These are phyloP conservation scores for Magallana ariakensis DNA, from an alignment of 1,140 invertebrate genomes.

Conservation along the genomic window DNA sequence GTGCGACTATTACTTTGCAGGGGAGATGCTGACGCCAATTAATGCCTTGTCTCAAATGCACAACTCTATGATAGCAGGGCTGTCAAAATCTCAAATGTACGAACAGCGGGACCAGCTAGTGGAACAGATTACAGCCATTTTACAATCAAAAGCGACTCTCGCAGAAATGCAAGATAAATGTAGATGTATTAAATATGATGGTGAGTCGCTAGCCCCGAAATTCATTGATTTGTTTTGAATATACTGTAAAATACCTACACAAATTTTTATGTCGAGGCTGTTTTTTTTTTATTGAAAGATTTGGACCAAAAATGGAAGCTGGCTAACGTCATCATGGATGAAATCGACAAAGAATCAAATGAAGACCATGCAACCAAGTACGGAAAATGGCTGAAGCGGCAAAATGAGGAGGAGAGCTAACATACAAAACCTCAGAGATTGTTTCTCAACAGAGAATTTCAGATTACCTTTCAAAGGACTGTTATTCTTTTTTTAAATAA, in stretches of 20 bases:
- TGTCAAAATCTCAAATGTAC: constrained; percentile 47
- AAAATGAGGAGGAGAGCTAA: not conserved
- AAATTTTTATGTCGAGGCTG: too few species aligned
- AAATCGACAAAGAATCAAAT: constrained; percentile 2
- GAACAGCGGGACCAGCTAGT: not conserved
- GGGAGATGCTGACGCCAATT: constrained; percentile 43
- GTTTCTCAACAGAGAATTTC: too few species aligned
- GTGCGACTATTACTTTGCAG: constrained; percentile 50
- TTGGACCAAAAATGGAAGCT: not conserved
- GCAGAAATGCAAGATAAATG: constrained; percentile 39
- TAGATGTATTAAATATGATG: constrained; percentile 54
- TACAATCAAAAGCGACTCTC: not conserved
- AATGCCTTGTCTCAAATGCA: constrained; percentile 48
- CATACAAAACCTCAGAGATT: too few species aligned
- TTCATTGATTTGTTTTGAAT: too few species aligned
- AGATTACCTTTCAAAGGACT: too few species aligned
- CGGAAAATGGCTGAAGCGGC: not conserved
- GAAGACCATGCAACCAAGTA: not conserved
- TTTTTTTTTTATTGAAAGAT: too few species aligned
- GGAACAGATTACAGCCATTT: constrained; percentile 30
- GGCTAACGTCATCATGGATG: constrained; percentile 16
- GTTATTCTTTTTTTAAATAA: too few species aligned
- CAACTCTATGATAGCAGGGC: constrained; percentile 48
- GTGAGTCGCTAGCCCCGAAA: constrained; percentile 79
- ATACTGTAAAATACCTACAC: too few species aligned